These are phyloP conservation scores for Rhegmatorhina hoffmannsi DNA, from an alignment of 2,113 vertebrate genomes.

Conservation along the genomic window DNA sequence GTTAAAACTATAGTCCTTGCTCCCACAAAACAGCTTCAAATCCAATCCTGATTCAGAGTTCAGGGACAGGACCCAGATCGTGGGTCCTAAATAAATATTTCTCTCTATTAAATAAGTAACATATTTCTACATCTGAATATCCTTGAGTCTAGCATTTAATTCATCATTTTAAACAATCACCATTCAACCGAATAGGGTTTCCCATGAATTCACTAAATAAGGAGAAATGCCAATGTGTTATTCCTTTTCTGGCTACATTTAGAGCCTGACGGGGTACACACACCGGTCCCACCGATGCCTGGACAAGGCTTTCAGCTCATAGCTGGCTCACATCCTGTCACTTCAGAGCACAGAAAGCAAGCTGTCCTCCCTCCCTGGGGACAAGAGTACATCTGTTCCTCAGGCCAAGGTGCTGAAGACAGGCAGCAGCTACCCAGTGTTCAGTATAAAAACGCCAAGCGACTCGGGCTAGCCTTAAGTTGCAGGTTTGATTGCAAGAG, in stretches of 20 bases:
- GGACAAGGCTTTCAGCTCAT: background rate
- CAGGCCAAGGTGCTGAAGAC: background rate
- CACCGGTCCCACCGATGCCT: background rate
- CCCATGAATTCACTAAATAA: background rate
- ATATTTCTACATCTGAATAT: background rate
- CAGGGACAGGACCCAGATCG: background rate
- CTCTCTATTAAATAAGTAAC: background rate
- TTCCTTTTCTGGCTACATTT: background rate
- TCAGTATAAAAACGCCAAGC: background rate
- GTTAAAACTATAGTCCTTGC: background rate
- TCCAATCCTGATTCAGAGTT: background rate
- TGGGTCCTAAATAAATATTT: background rate
- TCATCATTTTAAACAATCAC: background rate
- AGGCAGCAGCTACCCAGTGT: background rate
- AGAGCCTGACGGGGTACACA: background rate
- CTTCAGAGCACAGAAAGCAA: background rate
- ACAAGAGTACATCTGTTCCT: slow-evolving; percentile 14
- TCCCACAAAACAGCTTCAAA: background rate
- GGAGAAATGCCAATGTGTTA: background rate
- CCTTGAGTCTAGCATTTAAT: background rate
- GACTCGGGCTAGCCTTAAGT: background rate
- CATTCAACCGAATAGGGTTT: background rate
- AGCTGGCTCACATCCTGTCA: slow-evolving; percentile 6
- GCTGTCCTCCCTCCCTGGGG: background rate
- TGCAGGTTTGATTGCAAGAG: background rate